A percentile compares a stretch with the other conserved stretches of the same genome.
These are phyloP conservation scores for Epistrophe eligans DNA, from an alignment of 2,888 invertebrate species.

Conservation along the genomic window DNA sequence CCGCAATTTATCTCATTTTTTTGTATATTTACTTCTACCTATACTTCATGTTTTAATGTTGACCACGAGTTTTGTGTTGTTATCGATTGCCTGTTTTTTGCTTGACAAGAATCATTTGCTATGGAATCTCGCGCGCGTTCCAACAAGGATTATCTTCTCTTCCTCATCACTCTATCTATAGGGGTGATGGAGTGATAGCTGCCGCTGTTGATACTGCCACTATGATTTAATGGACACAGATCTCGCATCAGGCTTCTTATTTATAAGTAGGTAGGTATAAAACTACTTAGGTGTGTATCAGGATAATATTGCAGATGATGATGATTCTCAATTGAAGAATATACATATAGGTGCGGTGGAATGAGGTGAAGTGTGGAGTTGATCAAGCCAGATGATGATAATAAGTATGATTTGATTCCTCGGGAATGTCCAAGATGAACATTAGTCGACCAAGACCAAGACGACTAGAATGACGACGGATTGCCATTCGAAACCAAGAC, in stretches of 20 bases:
- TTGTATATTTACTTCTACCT: neutral
- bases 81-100: conserved; percentile 17
- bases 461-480: conserved; percentile 32
- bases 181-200: conserved; percentile 72
- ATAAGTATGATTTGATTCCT: conserved; percentile 71
- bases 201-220: conserved; percentile 60
- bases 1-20: conserved; percentile 66
- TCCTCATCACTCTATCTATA: conserved; percentile 74
- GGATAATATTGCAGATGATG: conserved; percentile 6
- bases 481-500: conserved; percentile 27
- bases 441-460: conserved; percentile 35
- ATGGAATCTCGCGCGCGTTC: conserved; percentile 74
- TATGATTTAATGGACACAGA: conserved; percentile 71
- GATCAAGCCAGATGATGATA: conserved; percentile 53
- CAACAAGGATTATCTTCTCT: conserved; percentile 76
- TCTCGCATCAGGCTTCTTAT: conserved; percentile 45
- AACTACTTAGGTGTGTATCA: conserved; percentile 13
- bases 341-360: no score
- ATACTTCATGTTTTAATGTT: conserved; percentile 45
- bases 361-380: neutral
- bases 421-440: conserved; percentile 52
- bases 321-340: conserved; percentile 33
- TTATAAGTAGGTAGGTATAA: neutral
- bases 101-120: conserved; percentile 56
- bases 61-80: conserved; percentile 59